Base-by-base conservation (phyloP, 2,888 invertebrate species). In the Candidula unifasciata region DNA sequence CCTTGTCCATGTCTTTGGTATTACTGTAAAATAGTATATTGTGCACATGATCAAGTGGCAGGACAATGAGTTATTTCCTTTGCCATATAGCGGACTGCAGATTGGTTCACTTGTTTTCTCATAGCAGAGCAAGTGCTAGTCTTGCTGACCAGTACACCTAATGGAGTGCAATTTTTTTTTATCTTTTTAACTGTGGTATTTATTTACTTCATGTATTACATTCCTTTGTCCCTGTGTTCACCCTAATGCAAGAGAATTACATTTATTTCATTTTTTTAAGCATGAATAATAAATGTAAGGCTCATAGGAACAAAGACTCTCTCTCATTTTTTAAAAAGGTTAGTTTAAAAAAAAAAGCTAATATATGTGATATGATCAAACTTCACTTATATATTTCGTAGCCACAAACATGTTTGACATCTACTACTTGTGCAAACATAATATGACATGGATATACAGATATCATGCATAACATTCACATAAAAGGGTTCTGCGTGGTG, bases 211-310 rank as follows among this genome's bases (percentile, higher is more conserved):
- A 69, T 74, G 69, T 60, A 73, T 79, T 33, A 83, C 83, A 83
- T 83, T 83, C 83, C 83, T 71, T 83, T 77, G 27, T 83, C 68
- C 83, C 69, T 78, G 37, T 78, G 71, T 82, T 76, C 68, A 77
- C 77, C 66, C 68, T 66, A 35, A 83, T 74, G 37, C 30, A 64
- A 82, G 57, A 35, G 66, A 18, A 18, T 27, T 30, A 69, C 27
- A n/a, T 27, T 33, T 69, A 69, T 69, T 69, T 30, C 33, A 69
- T 69, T 30, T 69, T 66, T 33, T 27, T 69, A n/a, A n/a, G 18
- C 30, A 33, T 27, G 27, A 33, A 33, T 69, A 33, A 33, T 69
- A 69, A 27, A 69, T 69, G 27, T 69, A 69, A 24, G n/a, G 21
- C 64, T 27, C 27, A 16, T 27, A 69, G 16, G n/a, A 30, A 24